phyloP scores from a whole-genome alignment of 1,140 invertebrate species.

The Calephelis virginiensis region DNA sequence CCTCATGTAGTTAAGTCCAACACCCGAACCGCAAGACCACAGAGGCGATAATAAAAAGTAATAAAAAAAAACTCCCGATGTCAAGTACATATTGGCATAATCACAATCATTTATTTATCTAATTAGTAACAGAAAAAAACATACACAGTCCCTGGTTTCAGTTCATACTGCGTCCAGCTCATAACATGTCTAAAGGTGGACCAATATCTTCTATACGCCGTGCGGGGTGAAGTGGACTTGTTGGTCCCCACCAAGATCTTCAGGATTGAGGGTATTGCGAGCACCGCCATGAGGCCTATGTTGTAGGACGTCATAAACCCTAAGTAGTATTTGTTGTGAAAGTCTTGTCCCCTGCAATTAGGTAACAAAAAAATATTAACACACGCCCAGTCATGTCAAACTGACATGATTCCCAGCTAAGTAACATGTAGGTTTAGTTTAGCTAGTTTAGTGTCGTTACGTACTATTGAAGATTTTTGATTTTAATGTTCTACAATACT shows the following conservation, averaged over 20 bases:
- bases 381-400: too few relatives aligned
- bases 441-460: too few relatives aligned
- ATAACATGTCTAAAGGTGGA: constrained; percentile 86
- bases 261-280: constrained; percentile 82
- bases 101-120: too few relatives aligned
- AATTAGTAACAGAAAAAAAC: neutral
- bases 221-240: constrained; percentile 80
- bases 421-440: too few relatives aligned
- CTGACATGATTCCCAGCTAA: too few relatives aligned
- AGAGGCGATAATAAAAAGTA: too few relatives aligned
- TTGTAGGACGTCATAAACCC: constrained; percentile 80
- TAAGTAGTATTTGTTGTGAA: constrained; percentile 81
- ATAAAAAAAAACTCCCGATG: too few relatives aligned
- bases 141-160: constrained; percentile 40
- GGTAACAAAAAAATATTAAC: constrained; percentile 15
- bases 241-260: constrained; percentile 82
- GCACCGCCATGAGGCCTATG: constrained; percentile 81
- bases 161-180: constrained; percentile 85
- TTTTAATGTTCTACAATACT: too few relatives aligned
- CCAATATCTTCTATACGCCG: constrained; percentile 87
- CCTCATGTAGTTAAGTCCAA: too few relatives aligned
- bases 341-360: constrained; percentile 81
- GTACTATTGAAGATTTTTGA: too few relatives aligned
- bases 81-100: too few relatives aligned
- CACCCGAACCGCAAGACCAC: too few relatives aligned